Conservation (phyloP, 2,797 vertebrate genomes). For the Rhinophrynus dorsalis region DNA sequence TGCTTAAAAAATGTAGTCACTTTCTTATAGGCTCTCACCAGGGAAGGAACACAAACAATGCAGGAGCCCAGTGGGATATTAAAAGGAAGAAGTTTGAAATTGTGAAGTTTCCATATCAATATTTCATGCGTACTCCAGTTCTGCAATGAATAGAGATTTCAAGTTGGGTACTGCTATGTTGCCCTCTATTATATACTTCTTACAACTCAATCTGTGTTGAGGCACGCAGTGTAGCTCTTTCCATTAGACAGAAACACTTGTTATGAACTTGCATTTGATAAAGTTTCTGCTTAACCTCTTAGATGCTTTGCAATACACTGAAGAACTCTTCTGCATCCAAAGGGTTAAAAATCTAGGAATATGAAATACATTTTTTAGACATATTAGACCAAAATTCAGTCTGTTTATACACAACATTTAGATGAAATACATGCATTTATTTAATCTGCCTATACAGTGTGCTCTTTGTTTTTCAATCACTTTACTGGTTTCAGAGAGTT, state of each 20-base stretch:
- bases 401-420: too few relatives aligned
- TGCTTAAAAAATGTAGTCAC: background rate
- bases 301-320: too few relatives aligned
- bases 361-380: too few relatives aligned
- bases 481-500: too few relatives aligned
- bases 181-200: constrained; percentile 8
- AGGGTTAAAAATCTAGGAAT: too few relatives aligned
- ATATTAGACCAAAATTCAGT: too few relatives aligned
- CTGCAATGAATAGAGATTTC: background rate
- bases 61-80: background rate
- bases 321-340: too few relatives aligned
- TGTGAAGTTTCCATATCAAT: background rate
- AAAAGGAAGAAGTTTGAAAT: constrained; percentile 8
- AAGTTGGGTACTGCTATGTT: background rate
- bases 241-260: background rate
- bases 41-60: constrained; percentile 1
- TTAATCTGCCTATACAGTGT: too few relatives aligned
- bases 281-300: too few relatives aligned
- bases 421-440: too few relatives aligned
- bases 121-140: background rate
- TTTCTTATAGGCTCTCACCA: background rate
- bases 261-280: too few relatives aligned
- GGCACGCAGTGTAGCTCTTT: background rate
- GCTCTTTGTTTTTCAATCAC: too few relatives aligned
- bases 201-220: background rate